Evolutionary conservation across 1,140 invertebrate species (phyloP), one percentile per base, ranked within the genome.

Genomic region (Pararge aegeria): DNA sequence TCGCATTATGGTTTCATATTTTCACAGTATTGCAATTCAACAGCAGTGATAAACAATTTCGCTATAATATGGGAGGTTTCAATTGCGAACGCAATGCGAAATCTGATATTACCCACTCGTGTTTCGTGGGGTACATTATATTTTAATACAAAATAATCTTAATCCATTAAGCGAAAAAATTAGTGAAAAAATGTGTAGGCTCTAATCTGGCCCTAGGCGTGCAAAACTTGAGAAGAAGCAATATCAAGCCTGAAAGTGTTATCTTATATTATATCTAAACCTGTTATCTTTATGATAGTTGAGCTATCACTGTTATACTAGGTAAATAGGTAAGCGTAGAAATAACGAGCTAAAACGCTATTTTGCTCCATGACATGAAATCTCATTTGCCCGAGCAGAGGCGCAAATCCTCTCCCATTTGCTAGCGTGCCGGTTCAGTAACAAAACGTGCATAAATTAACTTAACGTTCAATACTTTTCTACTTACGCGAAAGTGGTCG

Each of bases 401-500:
- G 75, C 61, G 55, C 69, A 75, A 81, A 81, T 75, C 70, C 76
- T 46, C 42, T 20, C 69, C 58, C 64, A 58, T 72, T 74, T 74
- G 72, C 63, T 60, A 55, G 64, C 59, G 44, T 62, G 53, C 66
- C 66, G 69, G 68, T 68, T 71, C 63, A 62, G 72, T 73, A 78
- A 78, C 79, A 80, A 80, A 85, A 81, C 75, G 75, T 79, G 81
- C 83, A 87, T 86, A 87, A 87, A 87, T 87, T 87, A 84, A 78
- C 59, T 84, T 84, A 85, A 85, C 82, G 79, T 83, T 80, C 82
- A 80, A 84, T 87, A 84, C 83, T 83, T 85, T 85, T 70, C 76
- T 87, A 82, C 78, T 86, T 79, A 82, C 78, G 72, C 73, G 64
- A 70, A 84, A 84, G 79, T 81, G 80, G 80, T 80, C 69, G 70